Percentiles rank a stretch among this genome's conserved stretches.
Evolutionary conservation across 2,113 vertebrate species (phyloP).

Genomic region (Proterorhinus semilunaris): DNA sequence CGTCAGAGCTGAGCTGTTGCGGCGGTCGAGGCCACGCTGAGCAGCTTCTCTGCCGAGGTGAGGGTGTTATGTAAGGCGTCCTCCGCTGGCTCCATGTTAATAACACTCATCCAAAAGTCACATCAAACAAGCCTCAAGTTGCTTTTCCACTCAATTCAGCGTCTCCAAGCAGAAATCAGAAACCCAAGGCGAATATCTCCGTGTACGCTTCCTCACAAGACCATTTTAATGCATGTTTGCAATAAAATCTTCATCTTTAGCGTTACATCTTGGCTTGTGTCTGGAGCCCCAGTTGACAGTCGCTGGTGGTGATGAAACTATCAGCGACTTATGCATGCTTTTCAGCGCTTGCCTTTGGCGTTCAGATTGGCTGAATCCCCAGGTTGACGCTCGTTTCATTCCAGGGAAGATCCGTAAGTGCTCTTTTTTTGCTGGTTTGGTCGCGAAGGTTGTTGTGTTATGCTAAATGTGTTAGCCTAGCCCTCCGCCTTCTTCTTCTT

Average conservation of each 20-base stretch:
- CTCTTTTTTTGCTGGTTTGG: neutral
- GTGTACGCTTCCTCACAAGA: no score
- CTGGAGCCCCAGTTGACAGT: constrained; percentile 5
- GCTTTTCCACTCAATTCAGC: neutral
- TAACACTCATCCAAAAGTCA: neutral
- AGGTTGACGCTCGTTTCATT: fast-evolving
- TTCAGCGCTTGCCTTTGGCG: fast-evolving
- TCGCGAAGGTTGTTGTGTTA: constrained; percentile 29
- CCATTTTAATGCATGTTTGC: neutral
- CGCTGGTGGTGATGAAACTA: neutral
- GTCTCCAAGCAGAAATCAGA: neutral
- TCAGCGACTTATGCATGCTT: neutral
- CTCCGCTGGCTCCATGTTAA: constrained; percentile 71
- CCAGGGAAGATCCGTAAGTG: constrained; percentile 16
- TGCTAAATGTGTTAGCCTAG: constrained; percentile 24
- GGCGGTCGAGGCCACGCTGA: constrained; percentile 35
- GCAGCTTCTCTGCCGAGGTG: constrained; percentile 47
- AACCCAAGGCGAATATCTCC: neutral
- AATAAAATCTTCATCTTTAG: neutral
- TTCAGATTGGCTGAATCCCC: neutral
- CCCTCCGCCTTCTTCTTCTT: constrained; percentile 12
- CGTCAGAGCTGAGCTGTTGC: constrained; percentile 50
- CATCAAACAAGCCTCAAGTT: neutral
- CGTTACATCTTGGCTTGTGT: neutral
- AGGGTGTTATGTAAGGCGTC: constrained; percentile 69